Conservation (phyloP, 2,113 vertebrate genomes). For the Psettodes erumei region DNA sequence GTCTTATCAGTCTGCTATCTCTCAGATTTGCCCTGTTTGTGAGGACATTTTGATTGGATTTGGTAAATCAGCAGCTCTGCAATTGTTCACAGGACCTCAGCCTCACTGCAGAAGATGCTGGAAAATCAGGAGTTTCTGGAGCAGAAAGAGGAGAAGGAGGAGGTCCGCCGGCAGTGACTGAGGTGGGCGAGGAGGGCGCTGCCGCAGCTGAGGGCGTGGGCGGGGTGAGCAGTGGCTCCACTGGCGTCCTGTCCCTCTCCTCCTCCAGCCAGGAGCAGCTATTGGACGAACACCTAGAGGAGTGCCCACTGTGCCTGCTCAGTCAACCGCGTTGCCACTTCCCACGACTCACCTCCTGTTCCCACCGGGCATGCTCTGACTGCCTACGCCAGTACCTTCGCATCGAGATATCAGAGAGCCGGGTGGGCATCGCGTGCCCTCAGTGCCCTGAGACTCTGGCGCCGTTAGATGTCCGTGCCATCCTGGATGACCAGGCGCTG, state of each 20-base stretch:
- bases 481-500: constrained; percentile 83
- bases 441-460: constrained; percentile 84
- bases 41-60: not conserved
- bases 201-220: constrained; percentile 61
- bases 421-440: constrained; percentile 85
- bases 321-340: constrained; percentile 86
- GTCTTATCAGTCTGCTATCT: not conserved
- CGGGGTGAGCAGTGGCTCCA: constrained; percentile 65
- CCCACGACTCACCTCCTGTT: constrained; percentile 82
- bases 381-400: constrained; percentile 87
- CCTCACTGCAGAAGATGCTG: constrained; percentile 62
- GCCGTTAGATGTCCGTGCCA: constrained; percentile 79
- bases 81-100: constrained; percentile 63
- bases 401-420: constrained; percentile 86
- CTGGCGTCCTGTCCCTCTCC: constrained; percentile 80
- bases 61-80: constrained; percentile 9
- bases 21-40: not conserved
- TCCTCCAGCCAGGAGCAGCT: constrained; percentile 83
- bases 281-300: constrained; percentile 84
- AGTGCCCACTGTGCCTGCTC: constrained; percentile 90
- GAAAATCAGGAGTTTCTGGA: constrained; percentile 61
- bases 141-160: constrained; percentile 70
- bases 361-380: constrained; percentile 83
- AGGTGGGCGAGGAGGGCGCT: constrained; percentile 31
- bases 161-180: constrained; percentile 28